Base-by-base conservation (phyloP, 2,888 invertebrate genomes). In the Diabrotica balteata region DNA sequence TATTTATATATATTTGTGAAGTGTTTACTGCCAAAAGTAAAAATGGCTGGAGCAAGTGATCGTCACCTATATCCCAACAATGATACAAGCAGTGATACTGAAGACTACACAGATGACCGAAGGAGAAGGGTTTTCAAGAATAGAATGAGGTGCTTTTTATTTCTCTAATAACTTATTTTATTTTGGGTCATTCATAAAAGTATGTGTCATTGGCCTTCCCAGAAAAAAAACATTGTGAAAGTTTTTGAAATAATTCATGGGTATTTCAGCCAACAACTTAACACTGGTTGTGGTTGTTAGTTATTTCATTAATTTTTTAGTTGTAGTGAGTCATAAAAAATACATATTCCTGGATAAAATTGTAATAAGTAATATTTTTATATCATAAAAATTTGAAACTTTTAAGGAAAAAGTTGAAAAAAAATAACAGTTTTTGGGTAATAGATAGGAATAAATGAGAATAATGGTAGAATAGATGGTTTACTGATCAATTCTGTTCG, bases 21-120 rank as follows among this genome's bases (percentile, higher is more conserved):
- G 80, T 84, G 84, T 78, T 77, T 84, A 70, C 72, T 82, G 70
- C 81, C 83, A 53, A 75, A 68, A 62, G 79, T 80, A 59, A 79
- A 81, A 80, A 84, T 84, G 84, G 83, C 84, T 73, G 82, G 82
- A 63, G 75, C 82, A 46, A 80, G 75, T 73, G 83, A 84, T 74
- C 81, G 83, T 63, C 82, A 82, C 71, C 77, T 76, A 59, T 84
- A 83, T 74, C 81, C 80, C 63, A 82, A 81, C 73, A 83, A 83
- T 69, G 91, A 92, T 79, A 93, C 92, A 80, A 94, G 94, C 82
- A 94, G 94, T 79, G 94, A 94, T 81, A 93, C 93, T 32, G 94
- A 94, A 83, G 94, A 94, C 81, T 93, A 92, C 79, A 89, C 90
- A 68, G 94, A 94, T 81, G 90, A 90, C 78, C 85, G 89, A 73